A percentile compares a stretch with the other conserved stretches of the same genome.
These are phyloP conservation scores for Axinella damicornis DNA, from an alignment of 37 sponge, comb jelly and placozoan genomes.

Conservation along the genomic window DNA sequence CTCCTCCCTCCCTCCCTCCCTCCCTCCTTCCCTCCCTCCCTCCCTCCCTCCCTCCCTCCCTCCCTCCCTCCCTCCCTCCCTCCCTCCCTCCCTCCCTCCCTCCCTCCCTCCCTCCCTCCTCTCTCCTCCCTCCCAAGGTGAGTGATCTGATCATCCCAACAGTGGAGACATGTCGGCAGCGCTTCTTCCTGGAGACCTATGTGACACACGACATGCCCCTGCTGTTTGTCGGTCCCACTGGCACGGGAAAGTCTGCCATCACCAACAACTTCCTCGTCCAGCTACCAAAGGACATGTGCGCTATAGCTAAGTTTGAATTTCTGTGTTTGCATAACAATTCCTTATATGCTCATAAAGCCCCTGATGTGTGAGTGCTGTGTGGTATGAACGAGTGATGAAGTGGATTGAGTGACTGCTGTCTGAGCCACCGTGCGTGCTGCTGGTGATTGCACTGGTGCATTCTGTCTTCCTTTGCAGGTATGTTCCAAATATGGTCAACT, in stretches of 20 bases:
- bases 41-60: too few relatives aligned
- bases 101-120: too few relatives aligned
- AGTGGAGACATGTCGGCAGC: slow-evolving; percentile 92
- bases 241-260: slow-evolving; percentile 99
- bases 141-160: slow-evolving; percentile 97
- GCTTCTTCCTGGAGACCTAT: slow-evolving; percentile 83
- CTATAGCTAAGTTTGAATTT: background rate
- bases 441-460: too few relatives aligned
- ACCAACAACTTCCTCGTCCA: slow-evolving; percentile 92
- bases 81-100: too few relatives aligned
- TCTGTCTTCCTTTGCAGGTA: slow-evolving; percentile 75
- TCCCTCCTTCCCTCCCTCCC: too few relatives aligned
- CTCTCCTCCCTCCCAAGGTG: too few relatives aligned
- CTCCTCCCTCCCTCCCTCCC: background rate
- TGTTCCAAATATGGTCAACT: slow-evolving; percentile 94
- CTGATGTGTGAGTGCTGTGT: too few relatives aligned
- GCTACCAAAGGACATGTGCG: slow-evolving; percentile 84
- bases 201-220: slow-evolving; percentile 78
- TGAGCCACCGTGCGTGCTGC: too few relatives aligned
- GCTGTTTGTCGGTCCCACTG: slow-evolving; percentile 97
- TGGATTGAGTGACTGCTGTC: too few relatives aligned
- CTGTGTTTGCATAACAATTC: background rate
- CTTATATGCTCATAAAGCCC: background rate
- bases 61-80: too few relatives aligned
- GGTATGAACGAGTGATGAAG: too few relatives aligned